Percentiles rank a stretch among this genome's conserved stretches.
Evolutionary conservation across 2,888 invertebrate species (phyloP).

Genomic region (Andrena minutula): DNA sequence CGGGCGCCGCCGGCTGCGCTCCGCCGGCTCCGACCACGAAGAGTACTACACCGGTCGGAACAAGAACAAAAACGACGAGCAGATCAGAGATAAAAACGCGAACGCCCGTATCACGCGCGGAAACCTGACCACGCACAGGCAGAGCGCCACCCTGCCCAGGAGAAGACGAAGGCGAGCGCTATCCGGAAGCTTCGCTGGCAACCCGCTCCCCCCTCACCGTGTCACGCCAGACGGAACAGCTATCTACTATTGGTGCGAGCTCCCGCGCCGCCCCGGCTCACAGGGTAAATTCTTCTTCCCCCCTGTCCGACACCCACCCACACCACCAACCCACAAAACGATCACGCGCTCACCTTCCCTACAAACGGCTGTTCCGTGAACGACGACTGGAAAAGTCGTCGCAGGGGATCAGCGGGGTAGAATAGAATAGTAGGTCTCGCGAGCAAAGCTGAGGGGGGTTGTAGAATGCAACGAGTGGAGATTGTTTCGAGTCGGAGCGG

Average conservation of each 20-base stretch:
- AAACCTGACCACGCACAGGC: constrained; percentile 70
- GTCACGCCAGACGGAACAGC: constrained; percentile 93
- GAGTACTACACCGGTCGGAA: constrained; percentile 59
- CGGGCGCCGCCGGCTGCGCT: constrained; percentile 57
- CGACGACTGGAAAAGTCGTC: constrained; percentile 3
- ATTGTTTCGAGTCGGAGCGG: no score
- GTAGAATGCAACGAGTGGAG: no score
- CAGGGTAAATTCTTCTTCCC: constrained; percentile 82
- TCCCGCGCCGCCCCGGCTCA: constrained; percentile 86
- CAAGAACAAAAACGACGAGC: constrained; percentile 66
- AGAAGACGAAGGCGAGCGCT: constrained; percentile 80
- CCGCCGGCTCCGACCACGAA: constrained; percentile 69
- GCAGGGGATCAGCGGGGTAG: no score
- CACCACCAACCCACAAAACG: constrained; percentile 15
- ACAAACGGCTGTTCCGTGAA: constrained; percentile 19
- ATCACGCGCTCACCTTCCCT: constrained; percentile 17
- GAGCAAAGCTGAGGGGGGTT: no score
- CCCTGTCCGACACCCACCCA: constrained; percentile 39
- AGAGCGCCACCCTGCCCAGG: constrained; percentile 82
- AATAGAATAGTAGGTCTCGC: no score
- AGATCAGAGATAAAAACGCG: constrained; percentile 76
- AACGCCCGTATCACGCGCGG: constrained; percentile 71
- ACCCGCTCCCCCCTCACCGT: constrained; percentile 89
- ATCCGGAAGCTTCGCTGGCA: constrained; percentile 79
- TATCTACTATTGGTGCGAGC: constrained; percentile 95